Evolutionary conservation across 2,797 vertebrate species (phyloP), one percentile per base, ranked within the genome.

Genomic region (Graptemys geographica): DNA sequence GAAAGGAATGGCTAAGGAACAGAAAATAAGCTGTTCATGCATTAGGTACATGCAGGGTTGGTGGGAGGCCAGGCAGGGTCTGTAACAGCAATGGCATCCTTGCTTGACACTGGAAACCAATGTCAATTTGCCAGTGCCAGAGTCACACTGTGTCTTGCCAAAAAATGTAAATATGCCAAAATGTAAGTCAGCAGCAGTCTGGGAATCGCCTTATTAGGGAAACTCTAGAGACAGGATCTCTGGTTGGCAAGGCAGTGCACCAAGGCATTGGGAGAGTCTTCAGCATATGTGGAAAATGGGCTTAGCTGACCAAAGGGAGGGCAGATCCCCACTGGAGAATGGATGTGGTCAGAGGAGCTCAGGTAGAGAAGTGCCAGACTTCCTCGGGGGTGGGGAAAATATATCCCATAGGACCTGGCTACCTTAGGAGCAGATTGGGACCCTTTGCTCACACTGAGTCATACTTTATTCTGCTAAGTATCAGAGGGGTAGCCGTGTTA

Each of bases 401-500:
- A 0, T 1, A 0, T 11, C n/a, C 27, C 72, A 7, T 87, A 4
- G 31, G 31, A 27, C 28, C 33, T 0, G 0, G 25, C 37, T 18
- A 27, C 16, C 47, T 37, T 47, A 72, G 81, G 80, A 62, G 49
- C 69, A 28, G 72, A 57, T 4, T 41, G 11, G 52, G 18, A 27
- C 41, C n/a, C 27, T 31, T 28, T 65, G 53, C 8, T 37, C 13
- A 27, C 27, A 16, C 23, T 27, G 25, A 76, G 41, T 13, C 3
- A 12, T 6, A 11, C 23, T 27, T 47, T 76, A 28, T 25, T 74
- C 21, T 74, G 72, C 12, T 25, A 44, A 37, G 37, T 37, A 37
- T 37, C 37, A 37, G 37, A 37, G 37, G 37, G 37, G 37, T 37
- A 37, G 37, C 37, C 37, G 37, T 37, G 37, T 37, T 37, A 37